phyloP scores from a whole-genome alignment of 2,797 vertebrate genomes.

The Pseudotriccus pelzelni region DNA sequence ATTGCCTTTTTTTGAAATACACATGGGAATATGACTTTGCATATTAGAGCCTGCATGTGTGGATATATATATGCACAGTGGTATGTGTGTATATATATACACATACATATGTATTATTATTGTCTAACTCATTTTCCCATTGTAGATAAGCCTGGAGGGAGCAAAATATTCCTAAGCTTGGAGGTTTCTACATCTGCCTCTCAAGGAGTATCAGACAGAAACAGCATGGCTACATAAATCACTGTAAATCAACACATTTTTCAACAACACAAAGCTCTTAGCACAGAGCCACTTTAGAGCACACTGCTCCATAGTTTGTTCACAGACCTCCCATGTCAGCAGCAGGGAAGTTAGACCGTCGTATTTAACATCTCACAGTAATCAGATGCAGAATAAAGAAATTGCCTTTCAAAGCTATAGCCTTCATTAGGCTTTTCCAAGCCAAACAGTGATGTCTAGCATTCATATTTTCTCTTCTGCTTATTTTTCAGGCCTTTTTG shows the following conservation, averaged over 20 bases:
- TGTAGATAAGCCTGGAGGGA: not conserved
- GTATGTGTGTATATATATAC: not conserved
- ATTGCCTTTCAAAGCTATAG: not conserved
- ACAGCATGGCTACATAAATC: conserved; percentile 24
- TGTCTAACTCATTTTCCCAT: not conserved
- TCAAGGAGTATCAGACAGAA: conserved; percentile 6
- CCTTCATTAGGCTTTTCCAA: not conserved
- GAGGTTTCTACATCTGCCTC: conserved; percentile 4
- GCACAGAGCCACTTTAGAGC: not conserved
- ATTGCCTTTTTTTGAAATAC: not conserved
- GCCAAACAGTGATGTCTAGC: not conserved
- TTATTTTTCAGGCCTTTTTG: not conserved
- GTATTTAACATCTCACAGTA: not conserved
- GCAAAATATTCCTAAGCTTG: not conserved
- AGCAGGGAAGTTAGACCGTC: not conserved
- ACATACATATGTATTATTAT: not conserved
- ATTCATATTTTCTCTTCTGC: not conserved
- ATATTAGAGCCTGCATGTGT: not conserved
- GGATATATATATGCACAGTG: not conserved
- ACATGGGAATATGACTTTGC: not conserved
- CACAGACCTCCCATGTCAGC: not conserved
- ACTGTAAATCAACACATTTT: conserved; percentile 22
- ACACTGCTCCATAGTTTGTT: not conserved
- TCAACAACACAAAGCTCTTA: conserved; percentile 9
- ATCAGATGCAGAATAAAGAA: conserved; percentile 21